Conservation (phyloP, 30 jellyfish, hydroid and myxozoan species). For the Aurelia aurita region DNA sequence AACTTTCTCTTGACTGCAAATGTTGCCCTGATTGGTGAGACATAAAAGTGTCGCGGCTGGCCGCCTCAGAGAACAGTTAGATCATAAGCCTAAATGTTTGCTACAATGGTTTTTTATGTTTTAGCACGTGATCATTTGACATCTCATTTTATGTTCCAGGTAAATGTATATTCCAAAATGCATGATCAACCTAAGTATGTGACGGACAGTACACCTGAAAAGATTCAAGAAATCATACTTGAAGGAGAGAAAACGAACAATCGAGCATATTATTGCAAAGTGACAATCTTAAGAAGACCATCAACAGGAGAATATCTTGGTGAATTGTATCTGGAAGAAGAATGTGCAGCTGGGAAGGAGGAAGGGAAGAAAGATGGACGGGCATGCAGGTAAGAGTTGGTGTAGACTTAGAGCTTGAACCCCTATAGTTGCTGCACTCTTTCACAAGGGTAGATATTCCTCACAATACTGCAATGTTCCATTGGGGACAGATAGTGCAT, state of each 20-base stretch:
- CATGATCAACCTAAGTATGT: constrained; percentile 96
- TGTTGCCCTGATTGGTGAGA: no score
- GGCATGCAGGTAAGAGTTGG: constrained; percentile 80
- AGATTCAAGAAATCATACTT: constrained; percentile 90
- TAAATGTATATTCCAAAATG: constrained; percentile 75
- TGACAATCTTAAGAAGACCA: constrained; percentile 88
- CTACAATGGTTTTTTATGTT: no score
- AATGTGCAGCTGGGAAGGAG: constrained; percentile 68
- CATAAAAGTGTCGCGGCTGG: no score
- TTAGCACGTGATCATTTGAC: no score
- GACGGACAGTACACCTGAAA: constrained; percentile 98
- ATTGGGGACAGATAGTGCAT: no score
- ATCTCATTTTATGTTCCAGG: constrained; percentile 44
- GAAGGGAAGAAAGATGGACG: constrained; percentile 91
- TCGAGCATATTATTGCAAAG: constrained; percentile 97
- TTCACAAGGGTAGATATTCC: no score
- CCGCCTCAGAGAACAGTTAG: no score
- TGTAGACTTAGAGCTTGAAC: not conserved
- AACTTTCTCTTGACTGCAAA: no score
- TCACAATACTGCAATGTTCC: no score
- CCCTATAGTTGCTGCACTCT: no score
- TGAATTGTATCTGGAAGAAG: constrained; percentile 95
- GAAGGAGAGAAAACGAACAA: constrained; percentile 98
- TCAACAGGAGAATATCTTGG: constrained; percentile 99
- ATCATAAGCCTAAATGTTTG: no score